Base-by-base conservation (phyloP, 2,888 invertebrate species). In the Kuschelorhynchus macadamiae region DNA sequence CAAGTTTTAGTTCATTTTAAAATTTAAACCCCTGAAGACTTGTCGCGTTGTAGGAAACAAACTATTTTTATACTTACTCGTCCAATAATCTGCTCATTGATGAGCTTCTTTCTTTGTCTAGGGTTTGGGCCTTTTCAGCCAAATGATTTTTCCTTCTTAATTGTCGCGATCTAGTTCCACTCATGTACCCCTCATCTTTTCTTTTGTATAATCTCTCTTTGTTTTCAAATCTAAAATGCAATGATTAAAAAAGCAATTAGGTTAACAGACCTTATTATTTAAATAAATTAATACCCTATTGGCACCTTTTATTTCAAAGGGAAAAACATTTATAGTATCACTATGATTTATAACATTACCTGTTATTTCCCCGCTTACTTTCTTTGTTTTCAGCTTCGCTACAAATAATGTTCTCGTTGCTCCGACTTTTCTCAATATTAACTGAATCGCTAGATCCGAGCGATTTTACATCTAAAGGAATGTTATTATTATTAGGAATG, bases 11-110 rank as follows among this genome's bases (percentile, higher is more conserved):
- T n/a, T n/a, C n/a, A n/a, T n/a, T n/a, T n/a, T n/a, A n/a, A n/a
- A n/a, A n/a, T n/a, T n/a, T n/a, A n/a, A n/a, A n/a, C n/a, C n/a
- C n/a, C n/a, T n/a, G n/a, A n/a, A n/a, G n/a, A n/a, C n/a, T n/a
- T n/a, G n/a, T n/a, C n/a, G n/a, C n/a, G n/a, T n/a, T n/a, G n/a
- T n/a, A n/a, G n/a, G n/a, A n/a, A n/a, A n/a, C 36, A 18, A 41
- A 41, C 3, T 4, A 64, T 55, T 18, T 21, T 17, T 30, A 12
- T 12, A 83, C 86, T 79, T 86, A 90, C 85, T 90, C 92, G 75
- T 95, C 94, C 18, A 94, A 85, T 55, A 95, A 81, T 74, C 94
- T 88, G 7, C 94, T 94, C 90, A 94, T 91, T 17, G 94, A 95
- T 71, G 93, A 93, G 76, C 94, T 93, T 67, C 93, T 87, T 80